These are phyloP conservation scores for Calliopum simillimum DNA, from an alignment of 2,888 invertebrate genomes.

Conservation along the genomic window DNA sequence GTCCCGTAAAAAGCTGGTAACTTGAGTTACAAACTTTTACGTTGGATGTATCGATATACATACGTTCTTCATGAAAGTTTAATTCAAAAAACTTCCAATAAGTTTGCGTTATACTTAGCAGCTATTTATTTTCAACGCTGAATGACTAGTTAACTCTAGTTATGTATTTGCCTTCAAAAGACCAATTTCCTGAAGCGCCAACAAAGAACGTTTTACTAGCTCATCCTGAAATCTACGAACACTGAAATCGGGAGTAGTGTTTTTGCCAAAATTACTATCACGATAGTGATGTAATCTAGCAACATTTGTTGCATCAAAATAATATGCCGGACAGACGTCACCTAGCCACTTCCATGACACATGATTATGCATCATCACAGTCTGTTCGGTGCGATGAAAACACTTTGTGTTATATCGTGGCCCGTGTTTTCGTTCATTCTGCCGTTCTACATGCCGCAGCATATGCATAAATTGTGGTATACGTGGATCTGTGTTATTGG, in stretches of 20 bases:
- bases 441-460: slow-evolving; percentile 90
- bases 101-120: too few relatives aligned
- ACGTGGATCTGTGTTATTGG: slow-evolving; percentile 80
- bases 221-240: slow-evolving; percentile 87
- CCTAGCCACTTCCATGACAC: slow-evolving; percentile 87
- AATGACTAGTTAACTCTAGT: too few relatives aligned
- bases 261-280: slow-evolving; percentile 54
- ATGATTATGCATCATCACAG: slow-evolving; percentile 90
- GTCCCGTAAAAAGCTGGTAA: too few relatives aligned
- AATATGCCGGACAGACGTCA: slow-evolving; percentile 79
- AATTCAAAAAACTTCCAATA: too few relatives aligned
- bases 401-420: slow-evolving; percentile 92
- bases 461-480: slow-evolving; percentile 89
- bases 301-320: slow-evolving; percentile 77
- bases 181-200: slow-evolving; percentile 76
- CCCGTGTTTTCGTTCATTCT: slow-evolving; percentile 70
- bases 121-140: too few relatives aligned
- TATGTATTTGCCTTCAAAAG: slow-evolving; percentile 64
- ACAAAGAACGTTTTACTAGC: slow-evolving; percentile 75
- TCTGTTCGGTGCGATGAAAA: slow-evolving; percentile 89
- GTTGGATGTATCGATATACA: too few relatives aligned
- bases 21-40: too few relatives aligned
- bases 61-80: too few relatives aligned
- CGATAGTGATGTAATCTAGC: slow-evolving; percentile 95
- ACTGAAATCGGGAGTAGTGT: slow-evolving; percentile 83